Evolutionary conservation across 2,888 invertebrate species (phyloP).

Genomic region (Sinhomidia bicolor): DNA sequence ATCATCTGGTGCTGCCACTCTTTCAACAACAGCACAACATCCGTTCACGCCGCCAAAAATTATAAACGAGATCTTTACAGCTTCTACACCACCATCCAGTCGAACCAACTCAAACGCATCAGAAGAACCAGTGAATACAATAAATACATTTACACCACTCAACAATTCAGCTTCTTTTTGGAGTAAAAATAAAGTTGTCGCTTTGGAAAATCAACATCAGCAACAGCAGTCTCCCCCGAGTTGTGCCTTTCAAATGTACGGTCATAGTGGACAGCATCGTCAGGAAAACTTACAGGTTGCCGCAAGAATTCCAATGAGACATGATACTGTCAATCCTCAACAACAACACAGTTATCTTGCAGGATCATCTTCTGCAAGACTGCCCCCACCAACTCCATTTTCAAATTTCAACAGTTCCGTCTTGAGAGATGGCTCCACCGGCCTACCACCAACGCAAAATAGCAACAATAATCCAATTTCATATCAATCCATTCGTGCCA

Average conservation of each 20-base stretch:
- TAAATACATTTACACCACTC: background rate
- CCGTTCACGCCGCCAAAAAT: slow-evolving; percentile 54
- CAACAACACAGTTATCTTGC: background rate
- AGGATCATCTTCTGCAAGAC: background rate
- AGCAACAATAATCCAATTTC: background rate
- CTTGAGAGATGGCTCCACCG: background rate
- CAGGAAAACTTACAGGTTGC: slow-evolving; percentile 27
- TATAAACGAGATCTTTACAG: background rate
- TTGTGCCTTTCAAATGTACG: slow-evolving; percentile 62
- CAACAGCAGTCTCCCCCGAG: slow-evolving; percentile 16
- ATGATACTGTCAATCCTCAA: background rate
- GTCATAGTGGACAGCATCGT: slow-evolving; percentile 18
- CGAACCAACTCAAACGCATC: background rate
- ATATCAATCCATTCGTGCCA: slow-evolving; percentile 38
- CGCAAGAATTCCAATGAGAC: slow-evolving; percentile 39
- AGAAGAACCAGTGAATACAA: background rate
- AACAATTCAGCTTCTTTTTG: background rate
- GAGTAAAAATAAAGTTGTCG: background rate
- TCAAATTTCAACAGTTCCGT: background rate
- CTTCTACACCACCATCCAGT: background rate
- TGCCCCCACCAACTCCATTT: background rate
- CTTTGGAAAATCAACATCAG: background rate
- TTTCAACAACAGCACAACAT: background rate
- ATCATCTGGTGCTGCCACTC: background rate
- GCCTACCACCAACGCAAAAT: background rate